Percentiles rank a stretch among this genome's conserved stretches.
Evolutionary conservation across 2,113 vertebrate genomes (phyloP).

Genomic region (Meriones unguiculatus): DNA sequence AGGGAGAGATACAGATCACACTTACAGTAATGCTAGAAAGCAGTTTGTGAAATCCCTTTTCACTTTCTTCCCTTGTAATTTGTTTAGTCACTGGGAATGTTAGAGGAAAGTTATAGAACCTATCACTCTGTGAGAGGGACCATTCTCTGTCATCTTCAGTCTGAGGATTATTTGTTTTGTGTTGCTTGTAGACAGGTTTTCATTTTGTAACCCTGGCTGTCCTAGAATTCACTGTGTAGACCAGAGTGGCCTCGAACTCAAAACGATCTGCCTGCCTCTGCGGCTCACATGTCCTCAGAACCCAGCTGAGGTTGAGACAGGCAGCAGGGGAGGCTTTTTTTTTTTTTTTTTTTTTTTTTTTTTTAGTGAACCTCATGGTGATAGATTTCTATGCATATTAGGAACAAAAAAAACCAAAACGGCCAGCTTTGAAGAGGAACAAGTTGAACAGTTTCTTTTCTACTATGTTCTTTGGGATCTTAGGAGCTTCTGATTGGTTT

Average conservation of each 20-base stretch:
- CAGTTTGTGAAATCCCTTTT: neutral
- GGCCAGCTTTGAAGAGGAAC: neutral
- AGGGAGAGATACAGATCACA: neutral
- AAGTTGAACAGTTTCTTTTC: neutral
- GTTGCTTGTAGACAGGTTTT: neutral
- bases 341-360: neutral
- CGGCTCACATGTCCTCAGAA: neutral
- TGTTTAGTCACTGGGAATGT: neutral
- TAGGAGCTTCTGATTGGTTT: neutral
- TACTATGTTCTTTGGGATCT: neutral
- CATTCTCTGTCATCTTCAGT: too few relatives aligned
- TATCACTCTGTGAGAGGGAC: neutral
- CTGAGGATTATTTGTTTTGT: neutral
- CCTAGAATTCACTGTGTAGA: neutral
- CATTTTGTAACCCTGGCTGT: neutral
- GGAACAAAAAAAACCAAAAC: neutral
- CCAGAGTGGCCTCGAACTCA: neutral
- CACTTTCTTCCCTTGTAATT: neutral
- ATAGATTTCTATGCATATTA: neutral
- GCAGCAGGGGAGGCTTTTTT: too few relatives aligned
- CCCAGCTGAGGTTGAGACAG: neutral
- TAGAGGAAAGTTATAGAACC: neutral
- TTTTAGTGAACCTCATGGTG: neutral
- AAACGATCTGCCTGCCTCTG: too few relatives aligned
- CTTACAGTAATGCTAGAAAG: neutral